A percentile compares a stretch with the other conserved stretches of the same genome.
These are phyloP conservation scores for Oligia strigilis DNA, from an alignment of 2,888 invertebrate species.

Conservation along the genomic window DNA sequence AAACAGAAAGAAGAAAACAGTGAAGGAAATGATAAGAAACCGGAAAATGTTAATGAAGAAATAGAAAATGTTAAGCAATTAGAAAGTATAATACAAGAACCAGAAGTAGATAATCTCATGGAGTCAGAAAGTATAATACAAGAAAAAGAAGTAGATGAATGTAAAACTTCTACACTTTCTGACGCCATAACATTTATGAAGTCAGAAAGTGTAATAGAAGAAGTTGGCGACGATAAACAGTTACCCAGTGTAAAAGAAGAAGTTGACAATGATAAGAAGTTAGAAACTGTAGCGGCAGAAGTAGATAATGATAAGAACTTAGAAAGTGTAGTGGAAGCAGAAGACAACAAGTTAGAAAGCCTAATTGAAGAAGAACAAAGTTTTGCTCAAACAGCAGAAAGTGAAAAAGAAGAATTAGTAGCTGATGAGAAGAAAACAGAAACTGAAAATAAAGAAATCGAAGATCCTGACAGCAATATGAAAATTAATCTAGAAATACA, in stretches of 20 bases:
- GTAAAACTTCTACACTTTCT: neutral
- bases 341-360: neutral
- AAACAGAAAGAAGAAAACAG: constrained; percentile 1
- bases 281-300: neutral
- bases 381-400: neutral
- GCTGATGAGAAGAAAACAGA: neutral
- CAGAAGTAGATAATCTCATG: neutral
- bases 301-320: neutral
- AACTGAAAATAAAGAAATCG: neutral
- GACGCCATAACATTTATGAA: neutral
- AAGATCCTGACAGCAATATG: constrained; percentile 60
- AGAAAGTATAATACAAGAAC: constrained; percentile 4
- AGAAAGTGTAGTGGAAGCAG: neutral
- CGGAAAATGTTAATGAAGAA: neutral
- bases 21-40: constrained; percentile 2
- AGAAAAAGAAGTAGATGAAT: neutral
- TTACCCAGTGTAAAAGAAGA: neutral
- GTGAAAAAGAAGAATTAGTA: neutral
- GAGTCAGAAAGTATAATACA: neutral
- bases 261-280: neutral
- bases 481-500: constrained; percentile 78
- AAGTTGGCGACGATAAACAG: neutral
- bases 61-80: neutral
- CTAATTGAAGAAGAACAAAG: neutral
- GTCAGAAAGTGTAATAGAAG: neutral